Evolutionary conservation across 1,140 invertebrate genomes (phyloP).

Genomic region (Lucilia sericata): DNA sequence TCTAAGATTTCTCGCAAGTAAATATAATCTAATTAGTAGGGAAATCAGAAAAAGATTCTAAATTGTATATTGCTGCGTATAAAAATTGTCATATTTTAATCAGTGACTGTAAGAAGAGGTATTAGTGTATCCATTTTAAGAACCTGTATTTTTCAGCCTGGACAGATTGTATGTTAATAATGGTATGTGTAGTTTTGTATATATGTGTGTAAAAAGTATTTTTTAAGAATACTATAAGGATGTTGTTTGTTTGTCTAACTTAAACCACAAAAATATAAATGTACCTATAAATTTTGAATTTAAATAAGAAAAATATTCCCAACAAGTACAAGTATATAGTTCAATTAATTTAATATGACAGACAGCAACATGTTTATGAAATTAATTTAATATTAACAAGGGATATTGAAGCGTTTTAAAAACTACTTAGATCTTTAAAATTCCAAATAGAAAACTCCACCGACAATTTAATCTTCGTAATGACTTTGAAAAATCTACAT

Average conservation of each 20-base stretch:
- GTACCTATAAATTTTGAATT: not conserved
- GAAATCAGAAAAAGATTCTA: too few species aligned
- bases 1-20: too few species aligned
- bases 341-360: constrained; percentile 47
- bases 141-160: too few species aligned
- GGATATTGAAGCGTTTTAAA: not conserved
- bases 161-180: too few species aligned
- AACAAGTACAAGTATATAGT: constrained; percentile 1
- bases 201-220: not conserved
- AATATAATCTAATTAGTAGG: too few species aligned
- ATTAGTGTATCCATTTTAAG: too few species aligned
- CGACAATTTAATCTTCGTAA: not conserved
- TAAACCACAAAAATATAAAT: not conserved
- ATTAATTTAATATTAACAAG: not conserved
- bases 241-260: not conserved
- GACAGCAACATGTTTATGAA: not conserved
- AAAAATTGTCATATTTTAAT: too few species aligned
- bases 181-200: too few species aligned
- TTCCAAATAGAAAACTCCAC: not conserved
- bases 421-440: not conserved
- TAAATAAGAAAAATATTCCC: too few species aligned
- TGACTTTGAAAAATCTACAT: not conserved
- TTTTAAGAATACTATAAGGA: not conserved
- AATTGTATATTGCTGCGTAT: too few species aligned
- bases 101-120: too few species aligned